Percentiles rank a stretch among this genome's conserved stretches.
phyloP scores from a whole-genome alignment of 2,113 vertebrate genomes.

The Dromas ardeola region DNA sequence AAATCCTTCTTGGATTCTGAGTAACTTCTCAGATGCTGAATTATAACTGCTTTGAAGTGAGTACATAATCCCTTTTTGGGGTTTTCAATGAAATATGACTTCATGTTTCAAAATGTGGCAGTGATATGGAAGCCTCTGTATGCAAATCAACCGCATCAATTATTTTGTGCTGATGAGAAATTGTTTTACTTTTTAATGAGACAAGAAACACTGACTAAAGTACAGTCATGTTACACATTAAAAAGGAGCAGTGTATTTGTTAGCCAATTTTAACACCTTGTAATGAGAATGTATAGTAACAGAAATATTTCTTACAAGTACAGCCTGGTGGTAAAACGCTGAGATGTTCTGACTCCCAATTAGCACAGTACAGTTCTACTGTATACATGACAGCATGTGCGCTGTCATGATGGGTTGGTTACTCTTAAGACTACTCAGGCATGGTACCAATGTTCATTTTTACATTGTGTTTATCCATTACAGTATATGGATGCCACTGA shows the following conservation, averaged over 20 bases:
- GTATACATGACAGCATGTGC: not conserved
- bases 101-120: not conserved
- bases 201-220: not conserved
- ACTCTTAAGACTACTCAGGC: not conserved
- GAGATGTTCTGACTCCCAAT: not conserved
- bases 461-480: not conserved
- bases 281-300: not conserved
- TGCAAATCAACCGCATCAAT: not conserved
- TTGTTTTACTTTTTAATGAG: not conserved
- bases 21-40: not conserved
- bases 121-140: not conserved
- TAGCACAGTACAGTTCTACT: not conserved
- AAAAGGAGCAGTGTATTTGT: not conserved
- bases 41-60: not conserved
- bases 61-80: not conserved
- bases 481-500: not conserved
- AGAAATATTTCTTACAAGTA: not conserved
- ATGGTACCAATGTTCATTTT: not conserved
- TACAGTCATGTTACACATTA: not conserved
- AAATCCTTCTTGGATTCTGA: not conserved
- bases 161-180: not conserved
- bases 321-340: not conserved
- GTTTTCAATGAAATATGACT: not conserved
- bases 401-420: not conserved
- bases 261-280: slow-evolving; percentile 25